A percentile compares a stretch with the other conserved stretches of the same genome.
phyloP scores from a whole-genome alignment of 2,113 vertebrate species.

The Nerophis ophidion region DNA sequence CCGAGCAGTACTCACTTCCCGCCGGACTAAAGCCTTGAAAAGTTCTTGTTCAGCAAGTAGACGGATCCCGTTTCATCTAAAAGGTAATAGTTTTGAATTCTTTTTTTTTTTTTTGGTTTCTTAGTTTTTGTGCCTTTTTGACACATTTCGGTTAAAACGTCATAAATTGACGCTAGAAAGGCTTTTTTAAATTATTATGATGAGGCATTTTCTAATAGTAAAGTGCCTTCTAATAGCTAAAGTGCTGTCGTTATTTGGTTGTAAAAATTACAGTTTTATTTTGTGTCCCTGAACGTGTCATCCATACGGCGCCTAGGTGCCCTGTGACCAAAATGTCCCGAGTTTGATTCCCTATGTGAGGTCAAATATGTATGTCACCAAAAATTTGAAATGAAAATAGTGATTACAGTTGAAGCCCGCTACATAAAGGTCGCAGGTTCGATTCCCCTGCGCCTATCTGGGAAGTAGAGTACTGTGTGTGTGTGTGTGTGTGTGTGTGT shows the following conservation, averaged over 20 bases:
- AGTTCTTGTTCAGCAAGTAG: background rate
- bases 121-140: background rate
- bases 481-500: too few species aligned
- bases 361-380: background rate
- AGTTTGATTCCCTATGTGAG: background rate
- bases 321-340: too few species aligned
- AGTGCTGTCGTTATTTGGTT: too few species aligned
- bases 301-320: background rate
- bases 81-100: constrained; percentile 1
- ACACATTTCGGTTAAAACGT: background rate
- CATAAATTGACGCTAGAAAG: background rate
- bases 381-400: too few species aligned
- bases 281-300: too few species aligned
- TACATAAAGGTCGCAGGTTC: background rate
- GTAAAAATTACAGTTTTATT: too few species aligned
- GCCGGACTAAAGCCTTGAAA: background rate
- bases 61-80: background rate
- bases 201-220: too few species aligned
- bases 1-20: background rate
- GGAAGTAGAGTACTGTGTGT: too few species aligned
- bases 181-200: background rate
- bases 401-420: background rate
- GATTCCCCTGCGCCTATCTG: background rate
- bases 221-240: too few species aligned
- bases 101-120: background rate